Percentiles rank a stretch among this genome's conserved stretches.
phyloP scores from a whole-genome alignment of 2,797 vertebrate species.

The Hypotaenidia philippensis region DNA sequence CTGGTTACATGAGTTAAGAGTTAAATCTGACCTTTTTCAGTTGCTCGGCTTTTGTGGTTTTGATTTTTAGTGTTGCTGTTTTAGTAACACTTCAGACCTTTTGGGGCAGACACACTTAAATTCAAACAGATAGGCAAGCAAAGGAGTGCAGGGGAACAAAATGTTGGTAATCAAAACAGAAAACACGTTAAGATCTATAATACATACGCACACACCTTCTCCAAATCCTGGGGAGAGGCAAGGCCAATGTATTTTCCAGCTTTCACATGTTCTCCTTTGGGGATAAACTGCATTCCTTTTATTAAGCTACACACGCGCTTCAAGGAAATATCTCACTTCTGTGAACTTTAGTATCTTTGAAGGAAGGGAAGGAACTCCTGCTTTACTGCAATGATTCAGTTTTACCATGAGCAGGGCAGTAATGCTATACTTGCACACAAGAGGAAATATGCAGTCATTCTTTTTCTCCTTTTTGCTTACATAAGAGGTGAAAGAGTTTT shows the following conservation, averaged over 20 bases:
- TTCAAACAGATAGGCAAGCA: not conserved
- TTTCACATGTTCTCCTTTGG: not conserved
- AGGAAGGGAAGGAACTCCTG: not conserved
- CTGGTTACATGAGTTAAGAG: not conserved
- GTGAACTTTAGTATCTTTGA: not conserved
- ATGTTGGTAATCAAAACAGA: not conserved
- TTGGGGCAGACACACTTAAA: not conserved
- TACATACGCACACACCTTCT: rapidly evolving
- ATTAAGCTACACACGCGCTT: not conserved
- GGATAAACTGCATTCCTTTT: not conserved
- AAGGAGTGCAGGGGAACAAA: not conserved
- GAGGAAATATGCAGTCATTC: constrained; percentile 57
- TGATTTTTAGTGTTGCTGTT: not conserved
- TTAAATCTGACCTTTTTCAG: not conserved
- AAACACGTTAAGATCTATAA: not conserved
- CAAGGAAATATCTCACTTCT: not conserved
- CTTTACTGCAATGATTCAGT: constrained; percentile 5
- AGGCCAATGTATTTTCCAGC: not conserved
- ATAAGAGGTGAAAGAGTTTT: constrained; percentile 57
- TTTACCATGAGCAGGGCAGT: not conserved
- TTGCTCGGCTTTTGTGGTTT: not conserved
- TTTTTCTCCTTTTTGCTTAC: constrained; percentile 65
- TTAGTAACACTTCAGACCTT: not conserved
- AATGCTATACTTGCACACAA: constrained; percentile 16
- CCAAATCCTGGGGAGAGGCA: not conserved